These are phyloP conservation scores for Sibirionetta formosa DNA, from an alignment of 2,797 vertebrate species.

Conservation along the genomic window DNA sequence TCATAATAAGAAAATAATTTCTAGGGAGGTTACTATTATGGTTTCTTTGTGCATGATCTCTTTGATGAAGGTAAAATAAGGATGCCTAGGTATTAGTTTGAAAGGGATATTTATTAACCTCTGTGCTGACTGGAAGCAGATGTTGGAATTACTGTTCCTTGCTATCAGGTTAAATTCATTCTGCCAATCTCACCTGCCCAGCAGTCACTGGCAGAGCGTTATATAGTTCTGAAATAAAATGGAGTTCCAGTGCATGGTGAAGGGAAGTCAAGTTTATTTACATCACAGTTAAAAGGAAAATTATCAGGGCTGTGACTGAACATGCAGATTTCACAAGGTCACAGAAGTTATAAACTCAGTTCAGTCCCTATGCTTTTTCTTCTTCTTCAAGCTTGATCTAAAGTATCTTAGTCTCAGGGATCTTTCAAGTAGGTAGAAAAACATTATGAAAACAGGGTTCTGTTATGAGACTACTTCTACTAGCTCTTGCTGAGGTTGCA, in stretches of 20 bases:
- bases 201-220: not conserved
- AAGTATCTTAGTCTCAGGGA: not conserved
- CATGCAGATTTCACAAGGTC: not conserved
- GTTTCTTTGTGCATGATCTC: not conserved
- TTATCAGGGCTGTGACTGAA: not conserved
- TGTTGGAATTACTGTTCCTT: constrained; percentile 6
- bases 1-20: not conserved
- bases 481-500: not conserved
- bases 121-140: not conserved
- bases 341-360: constrained; percentile 24
- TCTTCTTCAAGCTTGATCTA: not conserved
- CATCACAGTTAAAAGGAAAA: not conserved
- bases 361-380: not conserved
- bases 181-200: not conserved
- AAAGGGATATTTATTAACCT: constrained; percentile 6
- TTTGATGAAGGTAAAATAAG: not conserved
- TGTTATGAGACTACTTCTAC: not conserved
- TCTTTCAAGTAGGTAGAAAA: constrained; percentile 14
- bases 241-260: not conserved
- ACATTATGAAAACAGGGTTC: not conserved
- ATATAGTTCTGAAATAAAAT: not conserved
- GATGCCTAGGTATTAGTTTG: not conserved
- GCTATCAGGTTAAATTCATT: not conserved
- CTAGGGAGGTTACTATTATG: not conserved
- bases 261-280: not conserved